phyloP scores from a whole-genome alignment of 2,888 invertebrate species.

The Microctonus aethiopoides region DNA sequence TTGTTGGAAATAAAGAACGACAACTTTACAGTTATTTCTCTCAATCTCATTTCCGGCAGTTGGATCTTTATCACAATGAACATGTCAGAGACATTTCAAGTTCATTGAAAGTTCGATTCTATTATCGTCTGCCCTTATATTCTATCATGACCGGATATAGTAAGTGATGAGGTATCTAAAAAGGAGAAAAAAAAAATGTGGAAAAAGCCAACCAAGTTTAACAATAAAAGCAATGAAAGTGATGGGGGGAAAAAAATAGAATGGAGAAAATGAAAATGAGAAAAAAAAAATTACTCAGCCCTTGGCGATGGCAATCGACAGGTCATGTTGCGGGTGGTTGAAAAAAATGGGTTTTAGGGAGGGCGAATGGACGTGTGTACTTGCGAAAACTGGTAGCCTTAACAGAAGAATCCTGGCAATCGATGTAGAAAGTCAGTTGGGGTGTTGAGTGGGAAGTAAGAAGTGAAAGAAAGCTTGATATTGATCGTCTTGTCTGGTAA shows the following conservation, averaged over 20 bases:
- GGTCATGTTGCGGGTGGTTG: conserved; percentile 1
- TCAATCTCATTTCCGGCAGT: conserved; percentile 15
- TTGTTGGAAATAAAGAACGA: neutral
- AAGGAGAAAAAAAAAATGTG: conserved; percentile 19
- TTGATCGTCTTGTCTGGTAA: conserved; percentile 39
- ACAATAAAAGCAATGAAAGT: neutral
- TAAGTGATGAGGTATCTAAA: neutral
- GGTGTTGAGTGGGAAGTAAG: conserved; percentile 3
- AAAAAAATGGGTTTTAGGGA: neutral
- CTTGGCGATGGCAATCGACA: conserved; percentile 12
- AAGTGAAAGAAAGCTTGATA: conserved; percentile 36
- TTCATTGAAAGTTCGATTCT: conserved; percentile 8
- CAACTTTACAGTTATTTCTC: conserved; percentile 5
- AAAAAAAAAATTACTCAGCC: neutral
- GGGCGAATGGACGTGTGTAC: conserved; percentile 8
- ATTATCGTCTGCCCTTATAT: neutral
- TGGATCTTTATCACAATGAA: neutral
- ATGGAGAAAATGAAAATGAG: neutral
- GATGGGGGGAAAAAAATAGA: neutral
- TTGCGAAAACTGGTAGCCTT: conserved; percentile 26
- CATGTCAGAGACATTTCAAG: conserved; percentile 2
- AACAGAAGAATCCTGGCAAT: conserved; percentile 6
- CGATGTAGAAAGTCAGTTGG: neutral
- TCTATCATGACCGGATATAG: neutral
- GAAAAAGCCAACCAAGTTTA: conserved; percentile 1